Conservation (phyloP, 2,888 invertebrate species). For the Caenorhabditis virilis region DNA sequence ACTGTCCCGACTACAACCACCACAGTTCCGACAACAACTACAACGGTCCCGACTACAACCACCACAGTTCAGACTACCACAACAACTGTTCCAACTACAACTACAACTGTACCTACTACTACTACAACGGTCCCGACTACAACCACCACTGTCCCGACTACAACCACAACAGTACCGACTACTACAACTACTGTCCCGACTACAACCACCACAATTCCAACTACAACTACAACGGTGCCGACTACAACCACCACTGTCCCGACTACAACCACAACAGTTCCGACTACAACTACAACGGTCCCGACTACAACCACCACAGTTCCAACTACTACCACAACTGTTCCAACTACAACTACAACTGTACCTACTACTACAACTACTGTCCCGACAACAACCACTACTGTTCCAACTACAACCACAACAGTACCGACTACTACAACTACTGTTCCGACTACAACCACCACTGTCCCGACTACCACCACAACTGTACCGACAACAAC, state of each 20-base stretch:
- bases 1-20: conserved; percentile 10
- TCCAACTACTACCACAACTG: conserved; percentile 7
- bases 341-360: conserved; percentile 7
- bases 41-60: conserved; percentile 7
- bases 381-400: conserved; percentile 6
- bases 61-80: conserved; percentile 10
- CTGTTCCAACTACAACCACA: conserved; percentile 9
- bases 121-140: conserved; percentile 10
- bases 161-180: conserved; percentile 8
- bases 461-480: conserved; percentile 9
- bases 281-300: conserved; percentile 8
- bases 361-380: conserved; percentile 9
- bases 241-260: conserved; percentile 2
- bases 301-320: conserved; percentile 8
- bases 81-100: conserved; percentile 7
- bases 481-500: conserved; percentile 11
- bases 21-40: conserved; percentile 20
- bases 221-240: conserved; percentile 6
- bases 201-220: conserved; percentile 5
- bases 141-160: conserved; percentile 6
- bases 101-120: conserved; percentile 10
- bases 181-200: conserved; percentile 11
- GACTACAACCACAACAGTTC: conserved; percentile 6
- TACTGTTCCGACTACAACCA: conserved; percentile 7
- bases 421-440: conserved; percentile 9